phyloP scores from a whole-genome alignment of 2,113 vertebrate species.

The Sylvietta virens region DNA sequence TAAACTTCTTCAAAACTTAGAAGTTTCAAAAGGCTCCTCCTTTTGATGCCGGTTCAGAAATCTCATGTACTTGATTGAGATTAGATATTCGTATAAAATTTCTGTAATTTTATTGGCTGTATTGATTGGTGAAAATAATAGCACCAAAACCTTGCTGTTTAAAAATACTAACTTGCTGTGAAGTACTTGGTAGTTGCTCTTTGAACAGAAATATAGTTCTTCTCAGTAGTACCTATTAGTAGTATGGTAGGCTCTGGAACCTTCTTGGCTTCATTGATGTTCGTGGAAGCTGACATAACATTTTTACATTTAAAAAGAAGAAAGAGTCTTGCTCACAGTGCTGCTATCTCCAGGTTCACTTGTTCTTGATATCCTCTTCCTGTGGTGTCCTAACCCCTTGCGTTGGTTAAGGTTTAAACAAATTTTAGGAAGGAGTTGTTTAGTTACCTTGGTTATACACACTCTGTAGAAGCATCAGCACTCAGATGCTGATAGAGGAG shows the following conservation, averaged over 20 bases:
- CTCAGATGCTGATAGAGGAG: neutral
- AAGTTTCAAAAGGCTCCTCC: neutral
- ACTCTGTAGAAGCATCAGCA: neutral
- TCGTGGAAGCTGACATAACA: neutral
- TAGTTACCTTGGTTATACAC: neutral
- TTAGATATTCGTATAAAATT: neutral
- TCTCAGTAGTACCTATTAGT: neutral
- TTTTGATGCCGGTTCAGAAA: neutral
- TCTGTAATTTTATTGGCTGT: neutral
- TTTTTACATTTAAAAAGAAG: neutral
- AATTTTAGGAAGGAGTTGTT: neutral
- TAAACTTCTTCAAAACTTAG: neutral
- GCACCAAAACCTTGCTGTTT: neutral
- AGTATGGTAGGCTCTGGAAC: neutral
- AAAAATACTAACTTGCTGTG: neutral
- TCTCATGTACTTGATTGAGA: neutral
- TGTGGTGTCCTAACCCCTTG: neutral
- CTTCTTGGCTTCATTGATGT: neutral
- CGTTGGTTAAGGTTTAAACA: neutral
- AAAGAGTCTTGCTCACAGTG: neutral
- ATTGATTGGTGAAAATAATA: neutral
- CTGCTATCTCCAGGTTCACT: neutral
- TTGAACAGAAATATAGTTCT: neutral
- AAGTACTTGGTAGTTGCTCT: neutral
- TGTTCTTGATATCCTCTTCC: neutral